Evolutionary conservation across 2,888 invertebrate species (phyloP), one percentile per base, ranked within the genome.

Genomic region (Chirona hameri): DNA sequence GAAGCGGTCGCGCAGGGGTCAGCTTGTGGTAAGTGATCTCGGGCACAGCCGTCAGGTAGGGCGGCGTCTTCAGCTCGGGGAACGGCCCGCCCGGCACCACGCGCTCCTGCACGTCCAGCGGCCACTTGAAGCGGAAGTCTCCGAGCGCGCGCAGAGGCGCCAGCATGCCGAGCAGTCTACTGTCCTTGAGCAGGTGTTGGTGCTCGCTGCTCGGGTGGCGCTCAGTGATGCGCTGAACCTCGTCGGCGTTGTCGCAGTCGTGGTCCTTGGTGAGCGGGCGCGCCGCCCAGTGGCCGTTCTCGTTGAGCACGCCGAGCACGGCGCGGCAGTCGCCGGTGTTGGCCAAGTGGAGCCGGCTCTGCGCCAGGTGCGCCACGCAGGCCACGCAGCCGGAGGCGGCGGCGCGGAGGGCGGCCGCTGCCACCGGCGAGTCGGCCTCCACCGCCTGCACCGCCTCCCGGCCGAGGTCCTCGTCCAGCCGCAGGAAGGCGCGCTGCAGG

Each of bases 131-230:
- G 7, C 90, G 87, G 86, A 94, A 96, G 88, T 99, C 99, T 1
- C 99, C 99, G 86, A 99, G 92, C 7, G 99, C 96, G 79, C 99
- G 91, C 52, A 99, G 89, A 0, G 99, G 99, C 0, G 96, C 97
- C 83, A 99, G 90, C 87, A 97, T 95, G 0, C 99, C 98, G 4
- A 99, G 90, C 24, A 99, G 90, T 83, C 99, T 91, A 85, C 96
- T 96, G 88, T 94, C 92, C 87, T 93, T 92, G 82, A 99, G 93
- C 2, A 96, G 93, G 57, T 95, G 94, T 84, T 92, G 92, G 79
- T 91, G 91, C 88, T 99, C 98, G 84, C 90, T 91, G 24, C 91
- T 90, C 0, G 99, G 99, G 90, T 99, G 99, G 85, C 95, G 95
- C 31, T 90, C 90, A 84, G 94, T 90, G 84, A 99, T 93, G 86